Percentiles rank a stretch among this genome's conserved stretches.
Conservation (phyloP, 2,888 invertebrate genomes). For the Chrysolina americana region DNA sequence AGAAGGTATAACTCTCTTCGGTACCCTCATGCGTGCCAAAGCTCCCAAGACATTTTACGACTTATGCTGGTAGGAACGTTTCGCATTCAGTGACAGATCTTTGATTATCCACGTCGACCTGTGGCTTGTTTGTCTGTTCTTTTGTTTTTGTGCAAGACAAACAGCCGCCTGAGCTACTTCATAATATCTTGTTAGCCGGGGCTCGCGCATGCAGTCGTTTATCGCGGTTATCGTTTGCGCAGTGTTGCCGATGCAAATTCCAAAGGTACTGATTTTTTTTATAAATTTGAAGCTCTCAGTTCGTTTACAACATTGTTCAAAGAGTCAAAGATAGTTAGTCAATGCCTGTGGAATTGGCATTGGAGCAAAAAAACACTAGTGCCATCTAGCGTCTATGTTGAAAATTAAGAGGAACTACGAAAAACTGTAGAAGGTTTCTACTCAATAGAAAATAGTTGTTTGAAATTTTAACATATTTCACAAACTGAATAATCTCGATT, state of each 20-base stretch:
- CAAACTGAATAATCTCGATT: too few species aligned
- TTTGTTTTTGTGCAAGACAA: slow-evolving; percentile 45
- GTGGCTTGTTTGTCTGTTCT: slow-evolving; percentile 33
- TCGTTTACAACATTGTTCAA: too few species aligned
- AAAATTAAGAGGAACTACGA: too few species aligned
- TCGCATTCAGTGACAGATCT: slow-evolving; percentile 47
- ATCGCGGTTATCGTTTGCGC: neutral
- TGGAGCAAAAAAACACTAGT: too few species aligned
- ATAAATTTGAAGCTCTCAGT: too few species aligned
- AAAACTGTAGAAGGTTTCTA: too few species aligned
- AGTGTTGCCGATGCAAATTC: neutral
- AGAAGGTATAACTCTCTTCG: slow-evolving; percentile 2
- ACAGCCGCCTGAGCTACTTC: slow-evolving; percentile 44
- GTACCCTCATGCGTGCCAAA: slow-evolving; percentile 38
- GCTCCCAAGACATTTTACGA: slow-evolving; percentile 41
- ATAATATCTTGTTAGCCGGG: slow-evolving; percentile 49
- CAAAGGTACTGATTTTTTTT: too few species aligned
- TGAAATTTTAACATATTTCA: too few species aligned
- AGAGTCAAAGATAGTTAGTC: too few species aligned
- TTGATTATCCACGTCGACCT: slow-evolving; percentile 49
- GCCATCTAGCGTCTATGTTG: too few species aligned
- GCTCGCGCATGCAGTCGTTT: slow-evolving; percentile 35
- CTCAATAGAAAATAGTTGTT: too few species aligned
- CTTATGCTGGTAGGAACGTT: slow-evolving; percentile 49
- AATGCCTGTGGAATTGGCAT: too few species aligned